Evolutionary conservation across 2,797 vertebrate species (phyloP), one percentile per base, ranked within the genome.

Genomic region (Oophaga sylvatica): DNA sequence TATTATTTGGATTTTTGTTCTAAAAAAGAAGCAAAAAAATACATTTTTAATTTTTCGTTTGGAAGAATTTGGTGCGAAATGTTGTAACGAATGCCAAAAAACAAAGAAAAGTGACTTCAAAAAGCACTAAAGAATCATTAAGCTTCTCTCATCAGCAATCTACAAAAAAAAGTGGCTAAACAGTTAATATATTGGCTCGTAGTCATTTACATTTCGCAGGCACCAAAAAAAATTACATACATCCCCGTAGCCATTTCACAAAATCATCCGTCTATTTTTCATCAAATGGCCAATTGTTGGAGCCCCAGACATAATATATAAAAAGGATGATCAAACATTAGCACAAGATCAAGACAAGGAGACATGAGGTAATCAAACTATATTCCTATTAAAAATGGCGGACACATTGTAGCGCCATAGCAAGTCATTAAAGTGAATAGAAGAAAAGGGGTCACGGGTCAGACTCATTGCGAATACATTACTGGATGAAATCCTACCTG

Each of bases 241-340:
- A 41, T 80, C 78, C 62, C 57, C 11, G 59, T 3, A 35, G 17
- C 59, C 10, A 35, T 60, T 31, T 62, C 29, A 41, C n/a, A 80
- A 19, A 41, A 80, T 53, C 12, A 77, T 45, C 48, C 22, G 73
- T 35, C 68, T 41, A 56, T 77, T 53, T 56, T 56, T 56, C 73
- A 53, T 77, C 63, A 81, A 81, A 81, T 26, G 35, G 17, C 81
- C 67, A 59, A 41, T 71, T 83, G 48, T 35, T 22, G 26, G 19
- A 83, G 19, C 26, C 45, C n/a, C 80, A 71, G 78, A 83, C 67
- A 59, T 83, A 83, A 71, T 83, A 71, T 83, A 83, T 83, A 45
- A 83, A 83, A 83, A 31, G 53, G 56, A 71, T 70, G 53, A 70
- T 68, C 48, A 68, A 68, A 60, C 78, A 60, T 77, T 77, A 77